A percentile compares a stretch with the other conserved stretches of the same genome.
phyloP scores from a whole-genome alignment of 2,113 vertebrate genomes.

The Polypterus senegalus region DNA sequence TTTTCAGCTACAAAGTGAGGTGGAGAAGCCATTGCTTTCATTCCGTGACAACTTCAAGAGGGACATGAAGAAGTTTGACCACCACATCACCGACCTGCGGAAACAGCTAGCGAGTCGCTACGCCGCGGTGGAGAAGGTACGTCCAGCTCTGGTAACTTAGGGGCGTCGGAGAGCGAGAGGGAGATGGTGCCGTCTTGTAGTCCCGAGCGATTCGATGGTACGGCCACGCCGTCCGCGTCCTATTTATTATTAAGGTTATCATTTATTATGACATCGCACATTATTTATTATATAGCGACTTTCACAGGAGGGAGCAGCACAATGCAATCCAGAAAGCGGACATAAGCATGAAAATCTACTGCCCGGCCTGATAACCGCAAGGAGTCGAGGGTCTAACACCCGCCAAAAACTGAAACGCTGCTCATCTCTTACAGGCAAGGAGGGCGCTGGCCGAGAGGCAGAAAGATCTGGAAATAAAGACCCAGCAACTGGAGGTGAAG shows the following conservation, averaged over 20 bases:
- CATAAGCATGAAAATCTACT: too few relatives aligned
- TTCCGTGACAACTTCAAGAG: slow-evolving; percentile 97
- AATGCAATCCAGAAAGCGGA: too few relatives aligned
- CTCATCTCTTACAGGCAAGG: slow-evolving; percentile 54
- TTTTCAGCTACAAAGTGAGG: slow-evolving; percentile 82
- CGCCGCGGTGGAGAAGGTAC: slow-evolving; percentile 79
- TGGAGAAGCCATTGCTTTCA: slow-evolving; percentile 86
- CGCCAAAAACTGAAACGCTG: neutral
- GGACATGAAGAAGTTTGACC: slow-evolving; percentile 93
- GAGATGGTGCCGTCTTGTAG: too few relatives aligned
- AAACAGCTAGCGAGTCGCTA: slow-evolving; percentile 86
- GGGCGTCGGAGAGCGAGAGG: too few relatives aligned
- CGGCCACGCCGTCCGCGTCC: too few relatives aligned
- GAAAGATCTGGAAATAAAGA: slow-evolving; percentile 91
- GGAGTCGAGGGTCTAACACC: too few relatives aligned
- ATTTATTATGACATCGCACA: too few relatives aligned
- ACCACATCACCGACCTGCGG: slow-evolving; percentile 80
- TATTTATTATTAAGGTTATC: too few relatives aligned
- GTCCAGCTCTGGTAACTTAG: neutral
- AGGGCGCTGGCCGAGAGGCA: slow-evolving; percentile 84
- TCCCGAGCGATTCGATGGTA: too few relatives aligned
- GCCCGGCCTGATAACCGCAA: too few relatives aligned
- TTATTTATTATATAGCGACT: too few relatives aligned
- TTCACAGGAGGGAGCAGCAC: too few relatives aligned
- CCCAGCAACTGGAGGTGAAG: slow-evolving; percentile 89